A percentile compares a stretch with the other conserved stretches of the same genome.
These are phyloP conservation scores for Charadrius vociferus DNA, from an alignment of 2,113 vertebrate genomes.

Conservation along the genomic window DNA sequence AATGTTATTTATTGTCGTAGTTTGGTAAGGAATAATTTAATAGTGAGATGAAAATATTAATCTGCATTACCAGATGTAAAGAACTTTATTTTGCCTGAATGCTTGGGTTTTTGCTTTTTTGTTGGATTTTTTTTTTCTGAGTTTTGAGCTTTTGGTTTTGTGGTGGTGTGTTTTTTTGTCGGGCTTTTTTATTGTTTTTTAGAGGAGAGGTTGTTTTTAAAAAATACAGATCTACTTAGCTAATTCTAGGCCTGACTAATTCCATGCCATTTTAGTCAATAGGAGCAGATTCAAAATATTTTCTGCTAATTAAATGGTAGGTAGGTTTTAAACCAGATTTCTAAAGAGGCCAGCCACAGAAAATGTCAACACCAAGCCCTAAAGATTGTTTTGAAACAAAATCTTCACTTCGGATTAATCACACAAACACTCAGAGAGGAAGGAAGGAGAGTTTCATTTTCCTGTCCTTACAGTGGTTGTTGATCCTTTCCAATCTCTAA, in stretches of 20 bases:
- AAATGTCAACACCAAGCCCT: not conserved
- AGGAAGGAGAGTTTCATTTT: not conserved
- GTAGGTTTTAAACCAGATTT: not conserved
- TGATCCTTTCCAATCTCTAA: not conserved
- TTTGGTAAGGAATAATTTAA: not conserved
- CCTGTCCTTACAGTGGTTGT: not conserved
- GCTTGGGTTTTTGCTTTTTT: not conserved
- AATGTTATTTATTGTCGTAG: not conserved
- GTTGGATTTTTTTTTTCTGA: not conserved
- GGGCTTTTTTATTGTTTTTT: not conserved
- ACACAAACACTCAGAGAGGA: not conserved
- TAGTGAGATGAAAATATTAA: not conserved
- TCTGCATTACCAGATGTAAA: not conserved
- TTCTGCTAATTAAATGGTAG: not conserved
- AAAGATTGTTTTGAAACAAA: not conserved
- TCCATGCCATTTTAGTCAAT: not conserved
- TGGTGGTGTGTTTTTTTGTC: not conserved
- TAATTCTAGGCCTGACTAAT: not conserved
- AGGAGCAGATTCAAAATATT: not conserved
- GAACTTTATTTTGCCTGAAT: not conserved
- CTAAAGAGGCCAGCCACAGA: not conserved
- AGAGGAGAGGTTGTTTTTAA: fast-evolving
- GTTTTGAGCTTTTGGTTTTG: not conserved
- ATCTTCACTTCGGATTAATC: not conserved
- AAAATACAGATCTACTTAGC: not conserved